Evolutionary conservation across 2,113 vertebrate species (phyloP).

Genomic region (Capricornis sumatraensis): DNA sequence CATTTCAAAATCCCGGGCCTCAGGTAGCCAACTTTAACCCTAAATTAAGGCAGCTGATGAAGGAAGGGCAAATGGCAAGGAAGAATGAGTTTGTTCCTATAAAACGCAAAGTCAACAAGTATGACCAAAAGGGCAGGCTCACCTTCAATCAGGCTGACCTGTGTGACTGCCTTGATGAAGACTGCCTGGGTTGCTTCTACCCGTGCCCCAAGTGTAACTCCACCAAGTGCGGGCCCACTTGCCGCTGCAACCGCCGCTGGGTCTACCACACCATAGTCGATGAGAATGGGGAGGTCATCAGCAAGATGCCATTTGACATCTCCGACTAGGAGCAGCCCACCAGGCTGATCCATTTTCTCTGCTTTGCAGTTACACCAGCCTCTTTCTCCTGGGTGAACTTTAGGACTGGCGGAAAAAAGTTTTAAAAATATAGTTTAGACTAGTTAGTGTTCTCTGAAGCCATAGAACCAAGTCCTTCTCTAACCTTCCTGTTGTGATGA

Average conservation of each 20-base stretch:
- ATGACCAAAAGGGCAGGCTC: conserved; percentile 77
- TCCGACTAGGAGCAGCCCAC: conserved; percentile 51
- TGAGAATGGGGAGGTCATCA: conserved; percentile 77
- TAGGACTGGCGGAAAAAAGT: neutral
- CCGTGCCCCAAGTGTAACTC: too few species aligned
- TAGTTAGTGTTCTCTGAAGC: neutral
- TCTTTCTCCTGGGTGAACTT: neutral
- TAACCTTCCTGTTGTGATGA: neutral
- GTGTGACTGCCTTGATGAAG: conserved; percentile 82
- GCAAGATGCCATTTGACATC: conserved; percentile 70
- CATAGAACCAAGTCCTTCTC: neutral
- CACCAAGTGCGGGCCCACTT: conserved; percentile 82
- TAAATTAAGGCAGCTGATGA: conserved; percentile 80
- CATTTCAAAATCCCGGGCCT: conserved; percentile 85
- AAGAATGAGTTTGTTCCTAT: conserved; percentile 68
- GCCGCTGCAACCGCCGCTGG: conserved; percentile 76
- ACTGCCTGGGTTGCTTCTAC: too few species aligned
- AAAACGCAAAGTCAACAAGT: conserved; percentile 77
- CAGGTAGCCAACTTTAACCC: conserved; percentile 85
- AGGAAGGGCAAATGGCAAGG: conserved; percentile 77
- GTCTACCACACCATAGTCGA: conserved; percentile 70
- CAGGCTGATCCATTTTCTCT: neutral
- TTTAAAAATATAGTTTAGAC: neutral
- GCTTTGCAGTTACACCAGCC: neutral
- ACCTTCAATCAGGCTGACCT: conserved; percentile 77